phyloP scores from a whole-genome alignment of 1,140 invertebrate genomes.

The Cherax destructor region DNA sequence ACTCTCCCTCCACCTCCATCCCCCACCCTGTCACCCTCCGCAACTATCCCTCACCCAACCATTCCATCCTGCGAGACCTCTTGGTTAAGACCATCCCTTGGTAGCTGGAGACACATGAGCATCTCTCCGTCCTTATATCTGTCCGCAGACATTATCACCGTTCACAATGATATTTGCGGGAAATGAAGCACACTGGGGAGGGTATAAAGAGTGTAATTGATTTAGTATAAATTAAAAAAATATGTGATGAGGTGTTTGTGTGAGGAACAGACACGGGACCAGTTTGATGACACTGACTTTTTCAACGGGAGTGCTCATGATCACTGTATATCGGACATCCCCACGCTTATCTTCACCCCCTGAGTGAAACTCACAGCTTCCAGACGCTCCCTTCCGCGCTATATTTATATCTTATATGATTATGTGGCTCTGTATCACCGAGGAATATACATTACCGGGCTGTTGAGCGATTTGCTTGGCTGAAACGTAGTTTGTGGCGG shows the following conservation, averaged over 20 bases:
- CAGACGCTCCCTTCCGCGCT: neutral
- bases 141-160: too few species aligned
- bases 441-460: neutral
- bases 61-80: too few species aligned
- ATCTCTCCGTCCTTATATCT: too few species aligned
- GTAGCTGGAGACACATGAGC: too few species aligned
- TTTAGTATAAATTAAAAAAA: conserved; percentile 37
- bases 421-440: neutral
- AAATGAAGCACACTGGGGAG: neutral
- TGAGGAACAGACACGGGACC: conserved; percentile 1
- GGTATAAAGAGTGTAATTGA: conserved; percentile 30
- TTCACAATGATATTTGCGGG: too few species aligned
- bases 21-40: neutral
- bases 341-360: neutral
- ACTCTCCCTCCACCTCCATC: neutral
- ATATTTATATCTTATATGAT: conserved; percentile 1
- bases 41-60: neutral
- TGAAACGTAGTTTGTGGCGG: neutral
- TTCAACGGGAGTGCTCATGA: neutral
- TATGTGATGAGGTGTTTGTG: conserved; percentile 22
- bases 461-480: neutral
- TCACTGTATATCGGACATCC: neutral
- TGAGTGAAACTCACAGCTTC: neutral
- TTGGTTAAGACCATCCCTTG: neutral
- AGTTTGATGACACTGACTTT: conserved; percentile 21